Evolutionary conservation across 2,888 invertebrate genomes (phyloP), one percentile per base, ranked within the genome.

Genomic region (Aquatica leii): DNA sequence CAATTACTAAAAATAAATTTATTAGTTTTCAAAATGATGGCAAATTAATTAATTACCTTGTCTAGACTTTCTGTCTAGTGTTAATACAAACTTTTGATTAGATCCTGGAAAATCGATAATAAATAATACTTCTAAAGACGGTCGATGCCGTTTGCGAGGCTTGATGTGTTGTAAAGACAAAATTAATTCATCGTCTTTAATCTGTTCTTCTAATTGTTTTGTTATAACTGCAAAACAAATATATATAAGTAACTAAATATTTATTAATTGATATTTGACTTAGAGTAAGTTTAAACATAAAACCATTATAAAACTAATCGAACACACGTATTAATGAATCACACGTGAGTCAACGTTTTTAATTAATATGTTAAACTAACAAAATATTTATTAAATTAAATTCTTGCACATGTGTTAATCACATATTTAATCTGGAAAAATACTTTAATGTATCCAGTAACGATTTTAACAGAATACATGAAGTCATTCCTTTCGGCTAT

Each of bases 1-100:
- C 79, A n/a, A 87, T 85, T n/a, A 90, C 90, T 90, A 62, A 61
- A 2, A 24, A 21, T 18, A 48, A 18, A 21, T 18, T 18, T 15
- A 48, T 12, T 15, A 15, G 15, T 11, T 18, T 21, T 61, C 49
- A 37, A 48, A 53, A 51, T 11, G 20, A 14, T 1, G 11, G 24
- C 24, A 24, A 24, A 1, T 2, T 9, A 18, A n/a, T 14, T 34
- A 6, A 17, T 80, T 75, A 87, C 87, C 84, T 83, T 82, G 79
- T 76, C 85, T 86, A 2, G 82, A 78, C 59, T 81, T 80, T 66
- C 86, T 78, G 73, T 88, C 87, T 31, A 88, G 77, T 73, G 85
- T 80, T 21, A 88, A 71, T 8, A 83, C 78, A 67, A 87, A 84
- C 72, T 86, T 86, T 61, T 85, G 83, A 58, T 84, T 82, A 0